Evolutionary conservation across 2,888 invertebrate genomes (phyloP), one percentile per base, ranked within the genome.

Genomic region (Drosophila setosimentum): DNA sequence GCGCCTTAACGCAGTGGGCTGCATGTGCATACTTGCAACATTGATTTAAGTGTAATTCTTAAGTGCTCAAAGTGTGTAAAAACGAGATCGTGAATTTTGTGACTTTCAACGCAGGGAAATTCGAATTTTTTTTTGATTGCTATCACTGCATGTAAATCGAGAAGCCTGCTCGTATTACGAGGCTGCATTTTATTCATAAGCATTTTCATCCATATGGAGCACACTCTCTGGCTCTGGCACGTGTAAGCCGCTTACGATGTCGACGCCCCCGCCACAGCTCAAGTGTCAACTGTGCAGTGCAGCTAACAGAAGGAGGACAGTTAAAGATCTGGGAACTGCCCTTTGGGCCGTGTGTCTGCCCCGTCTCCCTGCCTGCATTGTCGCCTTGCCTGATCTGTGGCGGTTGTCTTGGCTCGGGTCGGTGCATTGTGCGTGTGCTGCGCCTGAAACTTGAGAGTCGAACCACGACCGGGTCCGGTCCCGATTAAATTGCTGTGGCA

Each of bases 161-260:
- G 73, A 49, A 33, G 58, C n/a, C 55, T 21, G 57, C 71, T 82
- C 80, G 67, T 32, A 68, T 83, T 83, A 72, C 78, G 24, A 53
- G 57, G 66, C 61, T 67, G 68, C 61, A 64, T 40, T 68, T 71
- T 71, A 67, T 57, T 60, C 50, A 58, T 65, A 71, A 67, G 71
- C 48, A 69, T 37, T 63, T 51, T 16, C 37, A n/a, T 32, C 48
- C 73, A 48, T 53, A 53, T 57, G 64, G 42, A 53, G 33, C 30
- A 42, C 32, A 27, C 32, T 35, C 33, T 27, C 16, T 10, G 35
- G 35, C 35, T 55, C 18, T 37, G 87, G 82, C 87, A 81, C 87
- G 83, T 84, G 87, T 72, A 89, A 86, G 82, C 85, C 72, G 81
- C 83, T 83, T 82, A 79, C 48, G 49, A 30, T 55, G 42, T 48